Conservation (phyloP, 2,797 vertebrate species). For the Xenentodon cancila region DNA sequence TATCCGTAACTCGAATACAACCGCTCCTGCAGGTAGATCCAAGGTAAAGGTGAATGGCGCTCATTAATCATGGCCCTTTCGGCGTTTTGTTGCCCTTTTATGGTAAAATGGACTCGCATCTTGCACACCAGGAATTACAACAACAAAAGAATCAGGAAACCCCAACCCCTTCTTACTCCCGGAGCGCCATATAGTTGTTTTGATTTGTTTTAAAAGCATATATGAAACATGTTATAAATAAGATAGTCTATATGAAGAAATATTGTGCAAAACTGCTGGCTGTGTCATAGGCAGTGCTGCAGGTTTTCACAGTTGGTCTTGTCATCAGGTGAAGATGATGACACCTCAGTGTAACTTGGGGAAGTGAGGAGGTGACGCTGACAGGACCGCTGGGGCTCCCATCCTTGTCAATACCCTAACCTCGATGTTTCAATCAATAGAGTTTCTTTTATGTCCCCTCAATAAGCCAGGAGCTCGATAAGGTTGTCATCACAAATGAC, state of each 20-base stretch:
- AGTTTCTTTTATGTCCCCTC: conserved; percentile 56
- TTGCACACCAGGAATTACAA: conserved; percentile 69
- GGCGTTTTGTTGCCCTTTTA: conserved; percentile 53
- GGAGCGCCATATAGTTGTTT: not conserved
- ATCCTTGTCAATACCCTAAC: conserved; percentile 70
- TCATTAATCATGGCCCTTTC: conserved; percentile 70
- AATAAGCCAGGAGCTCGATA: conserved; percentile 74
- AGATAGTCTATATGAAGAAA: not conserved
- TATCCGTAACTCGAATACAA: conserved; percentile 43
- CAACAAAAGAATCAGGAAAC: conserved; percentile 20
- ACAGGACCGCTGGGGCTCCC: conserved; percentile 52
- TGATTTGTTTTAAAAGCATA: not conserved
- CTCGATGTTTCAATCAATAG: conserved; percentile 75
- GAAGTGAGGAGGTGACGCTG: conserved; percentile 47
- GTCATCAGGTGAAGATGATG: conserved; percentile 59
- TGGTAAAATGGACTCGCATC: conserved; percentile 55
- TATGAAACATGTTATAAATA: no score
- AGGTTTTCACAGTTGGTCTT: conserved; percentile 46
- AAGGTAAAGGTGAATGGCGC: conserved; percentile 68
- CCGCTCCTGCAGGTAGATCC: conserved; percentile 67
- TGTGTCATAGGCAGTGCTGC: conserved; percentile 21
- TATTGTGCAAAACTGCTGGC: not conserved
- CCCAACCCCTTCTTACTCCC: not conserved
- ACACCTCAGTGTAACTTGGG: conserved; percentile 59
- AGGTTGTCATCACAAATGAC: conserved; percentile 78